phyloP scores from a whole-genome alignment of 2,113 vertebrate species.

The Mystacornis crossleyi region DNA sequence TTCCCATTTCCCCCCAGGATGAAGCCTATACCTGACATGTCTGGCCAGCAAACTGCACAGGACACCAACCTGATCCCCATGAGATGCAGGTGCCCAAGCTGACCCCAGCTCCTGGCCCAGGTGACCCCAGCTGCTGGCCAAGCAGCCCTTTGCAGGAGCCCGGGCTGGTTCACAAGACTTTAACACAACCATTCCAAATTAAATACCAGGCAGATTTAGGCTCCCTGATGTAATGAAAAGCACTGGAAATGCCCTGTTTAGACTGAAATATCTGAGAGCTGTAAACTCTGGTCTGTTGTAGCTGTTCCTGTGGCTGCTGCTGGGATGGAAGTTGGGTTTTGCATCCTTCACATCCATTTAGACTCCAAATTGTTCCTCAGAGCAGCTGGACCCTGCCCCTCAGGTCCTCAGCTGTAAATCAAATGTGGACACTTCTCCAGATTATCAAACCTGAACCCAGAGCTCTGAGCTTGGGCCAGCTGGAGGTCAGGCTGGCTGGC shows the following conservation, averaged over 20 bases:
- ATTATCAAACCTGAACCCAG: neutral
- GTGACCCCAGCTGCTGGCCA: neutral
- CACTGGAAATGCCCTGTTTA: neutral
- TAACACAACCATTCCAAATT: neutral
- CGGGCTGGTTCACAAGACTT: neutral
- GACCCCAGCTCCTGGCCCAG: neutral
- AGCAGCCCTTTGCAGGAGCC: neutral
- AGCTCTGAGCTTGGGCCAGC: neutral
- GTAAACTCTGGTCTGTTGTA: neutral
- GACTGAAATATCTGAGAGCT: neutral
- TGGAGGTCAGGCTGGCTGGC: neutral
- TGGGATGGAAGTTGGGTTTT: neutral
- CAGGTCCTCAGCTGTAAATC: neutral
- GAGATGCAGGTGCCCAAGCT: neutral
- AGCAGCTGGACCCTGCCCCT: neutral
- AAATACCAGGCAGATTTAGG: neutral
- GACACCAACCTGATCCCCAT: neutral
- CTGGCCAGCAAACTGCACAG: neutral
- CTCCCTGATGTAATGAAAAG: neutral
- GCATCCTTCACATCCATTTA: neutral
- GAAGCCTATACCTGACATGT: too few species aligned
- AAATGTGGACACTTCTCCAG: neutral
- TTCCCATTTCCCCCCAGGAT: neutral
- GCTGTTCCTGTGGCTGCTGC: neutral
- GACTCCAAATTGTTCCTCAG: neutral